phyloP scores from a whole-genome alignment of 2,113 vertebrate species.

The Lophius piscatorius region DNA sequence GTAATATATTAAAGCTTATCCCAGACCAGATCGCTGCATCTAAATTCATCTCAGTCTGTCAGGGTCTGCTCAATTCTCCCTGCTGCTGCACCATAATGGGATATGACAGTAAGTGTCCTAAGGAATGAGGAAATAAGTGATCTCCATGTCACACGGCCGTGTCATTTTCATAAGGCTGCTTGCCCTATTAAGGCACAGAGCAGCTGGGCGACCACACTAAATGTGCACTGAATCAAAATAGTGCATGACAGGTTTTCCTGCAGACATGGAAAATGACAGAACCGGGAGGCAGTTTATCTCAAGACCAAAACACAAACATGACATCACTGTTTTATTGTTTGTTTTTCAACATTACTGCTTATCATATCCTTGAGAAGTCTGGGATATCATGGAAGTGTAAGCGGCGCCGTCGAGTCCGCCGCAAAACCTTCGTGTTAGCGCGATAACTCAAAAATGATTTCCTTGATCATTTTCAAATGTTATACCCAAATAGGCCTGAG shows the following conservation, averaged over 20 bases:
- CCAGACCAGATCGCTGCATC: conserved; percentile 65
- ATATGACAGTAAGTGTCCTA: conserved; percentile 66
- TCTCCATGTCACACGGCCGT: conserved; percentile 55
- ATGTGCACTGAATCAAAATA: background rate
- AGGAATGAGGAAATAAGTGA: conserved; percentile 65
- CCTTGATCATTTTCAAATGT: too few relatives aligned
- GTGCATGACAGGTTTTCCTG: conserved; percentile 42
- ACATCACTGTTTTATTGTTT: too few relatives aligned
- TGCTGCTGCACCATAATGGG: conserved; percentile 62
- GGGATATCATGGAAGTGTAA: too few relatives aligned
- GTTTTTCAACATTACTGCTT: too few relatives aligned
- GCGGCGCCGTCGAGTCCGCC: too few relatives aligned
- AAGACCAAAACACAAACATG: too few relatives aligned
- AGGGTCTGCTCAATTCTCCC: conserved; percentile 45
- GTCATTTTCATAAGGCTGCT: conserved; percentile 50
- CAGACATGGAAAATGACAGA: too few relatives aligned
- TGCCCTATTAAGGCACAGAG: conserved; percentile 21
- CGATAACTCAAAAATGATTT: too few relatives aligned
- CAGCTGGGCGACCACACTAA: conserved; percentile 11
- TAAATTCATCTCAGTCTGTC: conserved; percentile 72
- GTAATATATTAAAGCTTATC: conserved; percentile 76
- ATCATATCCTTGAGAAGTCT: too few relatives aligned
- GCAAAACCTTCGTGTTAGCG: too few relatives aligned
- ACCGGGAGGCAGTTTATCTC: too few relatives aligned
- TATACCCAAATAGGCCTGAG: too few relatives aligned